Percentiles rank a stretch among this genome's conserved stretches.
Conservation (phyloP, 1,140 invertebrate species). For the Agrypnia vestita region DNA sequence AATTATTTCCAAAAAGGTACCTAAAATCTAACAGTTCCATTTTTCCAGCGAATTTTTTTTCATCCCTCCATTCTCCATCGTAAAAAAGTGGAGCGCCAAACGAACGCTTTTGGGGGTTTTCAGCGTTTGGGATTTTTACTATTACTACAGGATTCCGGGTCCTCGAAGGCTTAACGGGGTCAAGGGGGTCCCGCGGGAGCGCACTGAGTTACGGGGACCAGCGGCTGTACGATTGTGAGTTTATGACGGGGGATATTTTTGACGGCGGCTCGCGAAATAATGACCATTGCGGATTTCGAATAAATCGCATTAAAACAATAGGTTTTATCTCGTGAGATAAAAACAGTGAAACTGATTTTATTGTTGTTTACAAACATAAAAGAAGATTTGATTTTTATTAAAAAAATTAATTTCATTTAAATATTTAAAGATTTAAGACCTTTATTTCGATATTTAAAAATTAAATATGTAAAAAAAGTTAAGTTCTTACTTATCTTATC, state of each 20-base stretch:
- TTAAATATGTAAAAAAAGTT: too few species aligned
- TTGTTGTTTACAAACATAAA: background rate
- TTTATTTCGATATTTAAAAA: too few species aligned
- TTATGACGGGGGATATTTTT: conserved; percentile 30
- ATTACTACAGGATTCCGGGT: background rate
- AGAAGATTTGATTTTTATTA: too few species aligned
- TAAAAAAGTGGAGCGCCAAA: background rate
- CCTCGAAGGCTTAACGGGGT: conserved; percentile 1
- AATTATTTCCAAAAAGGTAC: too few species aligned
- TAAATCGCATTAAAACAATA: conserved; percentile 38
- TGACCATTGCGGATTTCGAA: background rate
- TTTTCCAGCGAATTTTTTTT: background rate
- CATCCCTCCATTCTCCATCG: background rate
- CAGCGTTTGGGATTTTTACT: conserved; percentile 3
- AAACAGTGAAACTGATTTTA: background rate
- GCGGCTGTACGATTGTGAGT: conserved; percentile 36
- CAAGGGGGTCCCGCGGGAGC: background rate
- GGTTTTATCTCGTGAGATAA: conserved; percentile 22
- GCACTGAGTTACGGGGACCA: conserved; percentile 12
- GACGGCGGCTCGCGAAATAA: conserved; percentile 23
- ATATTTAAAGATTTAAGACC: too few species aligned
- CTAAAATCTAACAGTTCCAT: background rate
- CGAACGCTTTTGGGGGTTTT: background rate
- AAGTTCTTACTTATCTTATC: too few species aligned
- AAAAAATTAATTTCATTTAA: too few species aligned